Base-by-base conservation (phyloP, 2,113 vertebrate species). In the Salvelinus fontinalis region DNA sequence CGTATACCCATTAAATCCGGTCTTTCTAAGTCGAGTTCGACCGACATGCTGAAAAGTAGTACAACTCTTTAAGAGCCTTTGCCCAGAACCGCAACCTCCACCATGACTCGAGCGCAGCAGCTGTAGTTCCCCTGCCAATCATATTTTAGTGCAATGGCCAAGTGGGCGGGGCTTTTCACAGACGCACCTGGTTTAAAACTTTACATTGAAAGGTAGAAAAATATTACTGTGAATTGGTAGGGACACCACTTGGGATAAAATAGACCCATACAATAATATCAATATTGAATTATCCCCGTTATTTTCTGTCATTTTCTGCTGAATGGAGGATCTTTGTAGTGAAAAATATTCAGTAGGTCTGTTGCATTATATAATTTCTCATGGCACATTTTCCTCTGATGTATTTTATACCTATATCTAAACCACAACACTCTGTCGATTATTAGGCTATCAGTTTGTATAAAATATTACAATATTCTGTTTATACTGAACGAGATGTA, bases 81-180 rank as follows among this genome's bases (percentile, higher is more conserved):
- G 59, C 20, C 57, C 75, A 18, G 78, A 74, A 73, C 82, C 74
- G 79, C 83, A 65, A 87, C 90, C 90, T 92, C 92, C 92, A 90
- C 92, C 93, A 93, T 92, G 89, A 87, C 91, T 89, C 86, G 76
- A 76, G 75, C 49, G 73, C 26, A 87, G 82, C 84, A 81, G 86
- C 86, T 82, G 82, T 76, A 81, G 74, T 75, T 77, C 65, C 6
- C 24, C 31, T 83, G 89, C 90, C 92, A 93, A 92, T 93, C 92
- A 92, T 74, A 83, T 75, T 75, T 85, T 79, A 73, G 86, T 70
- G 72, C 79, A 75, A 75, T 89, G 87, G 87, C 90, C 87, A 77
- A 2, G 71, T 49, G 65, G 93, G 93, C 89, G 92, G 89, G 86
- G 83, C 84, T 81, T 4, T 64, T 39, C 14, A 20, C 34, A 76